These are phyloP conservation scores for Chaenodraco wilsoni DNA, from an alignment of 2,797 vertebrate species.

Conservation along the genomic window DNA sequence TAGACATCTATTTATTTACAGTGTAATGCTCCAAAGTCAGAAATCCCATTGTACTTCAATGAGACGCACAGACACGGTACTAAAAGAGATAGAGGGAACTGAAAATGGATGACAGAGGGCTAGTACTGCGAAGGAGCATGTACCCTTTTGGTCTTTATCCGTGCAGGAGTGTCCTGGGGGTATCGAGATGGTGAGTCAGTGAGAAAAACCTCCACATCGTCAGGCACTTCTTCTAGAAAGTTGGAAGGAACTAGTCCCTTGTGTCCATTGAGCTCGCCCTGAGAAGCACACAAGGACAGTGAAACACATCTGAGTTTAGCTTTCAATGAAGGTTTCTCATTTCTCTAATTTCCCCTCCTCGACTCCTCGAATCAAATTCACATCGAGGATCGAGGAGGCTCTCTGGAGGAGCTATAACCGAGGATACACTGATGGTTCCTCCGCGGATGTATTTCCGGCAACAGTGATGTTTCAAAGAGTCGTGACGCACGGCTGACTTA, in stretches of 20 bases:
- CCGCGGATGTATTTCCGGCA: too few relatives aligned
- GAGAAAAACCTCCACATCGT: constrained; percentile 97
- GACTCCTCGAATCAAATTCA: too few relatives aligned
- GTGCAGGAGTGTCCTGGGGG: constrained; percentile 85
- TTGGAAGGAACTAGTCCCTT: constrained; percentile 98
- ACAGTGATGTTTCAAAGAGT: too few relatives aligned
- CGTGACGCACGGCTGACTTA: too few relatives aligned
- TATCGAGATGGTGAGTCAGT: constrained; percentile 90
- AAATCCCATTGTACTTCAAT: constrained; percentile 69
- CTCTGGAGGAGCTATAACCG: too few relatives aligned
- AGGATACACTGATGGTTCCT: too few relatives aligned
- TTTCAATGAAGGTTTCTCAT: too few relatives aligned
- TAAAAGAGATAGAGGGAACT: constrained; percentile 73
- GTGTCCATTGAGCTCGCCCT: constrained; percentile 97
- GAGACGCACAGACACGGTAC: constrained; percentile 77
- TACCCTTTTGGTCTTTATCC: constrained; percentile 98
- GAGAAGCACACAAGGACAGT: constrained; percentile 39
- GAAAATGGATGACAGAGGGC: constrained; percentile 81
- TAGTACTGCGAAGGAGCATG: constrained; percentile 85
- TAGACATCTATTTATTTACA: constrained; percentile 78
- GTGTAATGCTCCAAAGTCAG: constrained; percentile 66
- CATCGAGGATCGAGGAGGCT: too few relatives aligned
- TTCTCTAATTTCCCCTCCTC: too few relatives aligned
- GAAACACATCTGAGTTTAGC: constrained; percentile 3
- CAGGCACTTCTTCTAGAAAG: constrained; percentile 99